Base-by-base conservation (phyloP, 2,113 vertebrate species). In the Cyphomyrus discorhynchus region DNA sequence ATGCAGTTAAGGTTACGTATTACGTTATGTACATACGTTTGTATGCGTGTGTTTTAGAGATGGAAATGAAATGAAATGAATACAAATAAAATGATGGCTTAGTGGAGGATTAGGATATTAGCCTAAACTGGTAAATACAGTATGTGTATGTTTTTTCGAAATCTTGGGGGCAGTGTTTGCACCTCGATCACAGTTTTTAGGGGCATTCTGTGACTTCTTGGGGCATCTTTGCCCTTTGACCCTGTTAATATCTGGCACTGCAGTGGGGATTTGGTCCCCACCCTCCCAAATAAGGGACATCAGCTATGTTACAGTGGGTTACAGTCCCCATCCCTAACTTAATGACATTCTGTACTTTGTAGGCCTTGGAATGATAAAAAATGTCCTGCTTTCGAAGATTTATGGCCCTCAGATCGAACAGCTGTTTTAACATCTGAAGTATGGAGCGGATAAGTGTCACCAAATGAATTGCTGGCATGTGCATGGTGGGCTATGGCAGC, bases 371-470 rank as follows among this genome's bases (percentile, higher is more conserved):
- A 86, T 86, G 47, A 47, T 27, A 86, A 42, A 86, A 49, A 46
- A 27, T 31, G 3, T 24, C 24, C 45, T 47, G 47, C 24, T 86
- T 27, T 9, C 1, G 10, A 86, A 50, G 83, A 50, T 86, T 86
- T 86, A 49, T 15, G 21, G 39, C 46, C 8, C 45, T 45, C 82
- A 45, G 24, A 45, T 46, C 15, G 45, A 84, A 45, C 82, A 84
- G 82, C 82, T 84, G 82, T 84, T 84, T 84, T 84, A 47, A 84
- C 82, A 84, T 84, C 82, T 84, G 82, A 84, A 84, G 39, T 17
- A 84, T 84, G 15, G 17, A 84, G 46, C n/a, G 82, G 39, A 46
- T 47, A 47, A 70, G 39, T 84, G 82, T 47, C 82, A 84, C 39
- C 39, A 84, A 84, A 47, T 47, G 11, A 86, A 27, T 50, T 50